Base-by-base conservation (phyloP, 1,140 invertebrate species). In the Mya arenaria region DNA sequence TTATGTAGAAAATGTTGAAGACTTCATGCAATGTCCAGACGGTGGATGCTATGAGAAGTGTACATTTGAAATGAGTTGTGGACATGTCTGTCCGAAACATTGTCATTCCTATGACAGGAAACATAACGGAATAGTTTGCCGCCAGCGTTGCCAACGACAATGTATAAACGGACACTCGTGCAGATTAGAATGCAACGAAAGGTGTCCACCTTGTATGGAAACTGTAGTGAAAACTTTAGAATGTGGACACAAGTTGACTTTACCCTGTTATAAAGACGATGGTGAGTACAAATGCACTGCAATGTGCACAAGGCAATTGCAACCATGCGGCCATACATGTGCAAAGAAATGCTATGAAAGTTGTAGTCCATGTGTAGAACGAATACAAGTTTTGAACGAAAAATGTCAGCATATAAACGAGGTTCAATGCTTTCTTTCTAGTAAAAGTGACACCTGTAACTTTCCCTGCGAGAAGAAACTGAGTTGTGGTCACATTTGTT, bases 151-250 rank as follows among this genome's bases (percentile, higher is more conserved):
- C 73, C 28, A 30, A 34, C 89, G 79, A 55, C 87, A 15, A n/a
- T 95, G 95, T 89, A 83, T 82, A 60, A 95, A 95, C 90, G 93
- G 94, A 4, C 65, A 80, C 55, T 25, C 44, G 25, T 90, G 90
- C 62, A 37, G 36, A 32, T 77, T 58, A 55, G 34, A 0, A 48
- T 90, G 89, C 62, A 69, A 28, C 13, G 6, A 62, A 37, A 0
- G 60, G 44, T 80, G 77, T 60, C 17, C 48, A 8, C 19, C 2
- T 4, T 52, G 48, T 52, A 52, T 23, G 48, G 48, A 52, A 52
- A 52, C 25, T 52, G 25, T 52, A n/a, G 48, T 52, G 19, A 52
- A 17, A n/a, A n/a, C 25, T 17, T 23, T 23, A 1, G 25, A 52
- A 23, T 52, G 48, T 52, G 25, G 25, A 52, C 48, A 52, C 25